Evolutionary conservation across 2,888 invertebrate species (phyloP).

Genomic region (Drosophila incognita): DNA sequence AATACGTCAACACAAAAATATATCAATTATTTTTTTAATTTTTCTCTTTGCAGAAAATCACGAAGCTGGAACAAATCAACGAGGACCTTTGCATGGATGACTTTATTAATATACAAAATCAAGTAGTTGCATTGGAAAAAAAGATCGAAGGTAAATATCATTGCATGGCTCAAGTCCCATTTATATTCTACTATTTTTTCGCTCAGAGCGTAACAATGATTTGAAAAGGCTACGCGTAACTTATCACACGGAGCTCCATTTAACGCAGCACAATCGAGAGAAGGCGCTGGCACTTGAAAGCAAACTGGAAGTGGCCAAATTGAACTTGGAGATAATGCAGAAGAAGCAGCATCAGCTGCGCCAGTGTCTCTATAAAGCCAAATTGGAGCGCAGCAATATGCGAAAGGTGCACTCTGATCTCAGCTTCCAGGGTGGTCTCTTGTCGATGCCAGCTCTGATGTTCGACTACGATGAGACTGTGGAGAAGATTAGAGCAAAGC

Average conservation of each 20-base stretch:
- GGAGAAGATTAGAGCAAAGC: conserved; percentile 31
- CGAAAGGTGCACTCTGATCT: conserved; percentile 62
- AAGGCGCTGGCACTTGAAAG: conserved; percentile 62
- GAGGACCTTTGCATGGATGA: conserved; percentile 73
- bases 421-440: conserved; percentile 74
- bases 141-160: conserved; percentile 80
- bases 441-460: conserved; percentile 79
- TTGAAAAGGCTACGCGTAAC: conserved; percentile 63
- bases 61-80: conserved; percentile 74
- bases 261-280: conserved; percentile 79
- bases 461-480: conserved; percentile 78
- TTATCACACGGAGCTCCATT: conserved; percentile 73
- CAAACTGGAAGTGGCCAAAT: conserved; percentile 21
- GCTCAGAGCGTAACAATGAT: conserved; percentile 77
- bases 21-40: background rate
- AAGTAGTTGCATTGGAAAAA: conserved; percentile 73
- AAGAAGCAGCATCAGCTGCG: conserved; percentile 32
- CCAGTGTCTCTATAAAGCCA: conserved; percentile 57
- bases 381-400: conserved; percentile 62
- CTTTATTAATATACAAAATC: conserved; percentile 77
- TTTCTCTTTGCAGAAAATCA: conserved; percentile 62
- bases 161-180: accelerated
- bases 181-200: background rate
- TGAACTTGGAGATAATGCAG: conserved; percentile 22
- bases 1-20: background rate